Evolutionary conservation across 2,888 invertebrate species (phyloP).

Genomic region (Macrostomum cliftonense): DNA sequence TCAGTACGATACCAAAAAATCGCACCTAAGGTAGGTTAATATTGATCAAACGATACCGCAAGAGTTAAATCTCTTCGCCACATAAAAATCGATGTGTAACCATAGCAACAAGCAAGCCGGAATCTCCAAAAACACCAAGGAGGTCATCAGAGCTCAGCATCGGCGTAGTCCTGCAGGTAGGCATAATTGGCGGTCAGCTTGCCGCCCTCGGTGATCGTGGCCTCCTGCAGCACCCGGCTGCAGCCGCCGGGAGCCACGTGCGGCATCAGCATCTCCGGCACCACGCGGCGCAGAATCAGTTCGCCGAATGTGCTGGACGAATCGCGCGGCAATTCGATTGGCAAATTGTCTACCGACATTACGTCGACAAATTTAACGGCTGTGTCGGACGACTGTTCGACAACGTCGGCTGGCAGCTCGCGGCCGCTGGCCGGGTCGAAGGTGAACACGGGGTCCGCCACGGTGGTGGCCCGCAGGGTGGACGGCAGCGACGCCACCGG

Average conservation of each 20-base stretch:
- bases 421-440: not conserved
- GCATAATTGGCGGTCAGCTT: not conserved
- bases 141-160: too few relatives aligned
- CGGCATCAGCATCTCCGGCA: not conserved
- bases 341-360: not conserved
- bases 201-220: not conserved
- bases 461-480: not conserved
- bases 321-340: not conserved
- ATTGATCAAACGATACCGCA: too few relatives aligned
- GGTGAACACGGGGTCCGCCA: not conserved
- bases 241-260: not conserved
- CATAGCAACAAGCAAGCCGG: too few relatives aligned
- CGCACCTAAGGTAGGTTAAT: too few relatives aligned
- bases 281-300: not conserved
- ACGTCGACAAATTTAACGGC: not conserved
- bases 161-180: not conserved
- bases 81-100: too few relatives aligned
- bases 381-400: not conserved
- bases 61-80: too few relatives aligned
- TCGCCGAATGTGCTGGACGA: not conserved
- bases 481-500: not conserved
- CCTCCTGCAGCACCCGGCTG: not conserved
- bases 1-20: too few relatives aligned
- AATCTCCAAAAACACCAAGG: too few relatives aligned
- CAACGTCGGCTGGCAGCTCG: not conserved